These are phyloP conservation scores for Dynastes tityus DNA, from an alignment of 2,888 invertebrate species.

Conservation along the genomic window DNA sequence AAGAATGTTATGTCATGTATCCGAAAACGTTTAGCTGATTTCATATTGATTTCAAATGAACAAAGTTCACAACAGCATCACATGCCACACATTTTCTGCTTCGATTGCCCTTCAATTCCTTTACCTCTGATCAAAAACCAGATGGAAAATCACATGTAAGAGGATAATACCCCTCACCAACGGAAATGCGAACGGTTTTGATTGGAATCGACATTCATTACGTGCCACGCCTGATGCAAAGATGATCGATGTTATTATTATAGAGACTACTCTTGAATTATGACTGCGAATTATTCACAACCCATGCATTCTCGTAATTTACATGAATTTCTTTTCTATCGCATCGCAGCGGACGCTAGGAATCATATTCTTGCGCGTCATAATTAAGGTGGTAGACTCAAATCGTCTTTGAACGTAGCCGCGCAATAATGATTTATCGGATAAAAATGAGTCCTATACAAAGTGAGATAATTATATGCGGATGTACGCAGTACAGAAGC, in stretches of 20 bases:
- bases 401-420: conserved; percentile 24
- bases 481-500: conserved; percentile 1
- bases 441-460: not conserved
- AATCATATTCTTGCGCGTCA: not conserved
- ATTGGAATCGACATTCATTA: no score
- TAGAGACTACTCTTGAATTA: conserved; percentile 12
- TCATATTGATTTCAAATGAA: no score
- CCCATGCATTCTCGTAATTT: not conserved
- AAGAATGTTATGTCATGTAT: no score
- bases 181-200: no score
- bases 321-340: conserved; percentile 28
- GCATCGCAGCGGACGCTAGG: not conserved
- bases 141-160: no score
- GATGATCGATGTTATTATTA: conserved; percentile 26
- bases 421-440: conserved; percentile 16
- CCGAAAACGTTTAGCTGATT: no score
- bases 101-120: no score
- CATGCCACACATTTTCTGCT: no score
- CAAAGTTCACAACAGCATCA: no score
- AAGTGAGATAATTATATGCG: conserved; percentile 2
- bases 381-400: conserved; percentile 17
- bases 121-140: no score
- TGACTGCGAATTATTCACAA: conserved; percentile 22
- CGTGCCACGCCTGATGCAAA: not conserved
- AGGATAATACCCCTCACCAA: no score